Percentiles rank a stretch among this genome's conserved stretches.
Evolutionary conservation across 2,113 vertebrate genomes (phyloP).

Genomic region (Syngnathus floridae): DNA sequence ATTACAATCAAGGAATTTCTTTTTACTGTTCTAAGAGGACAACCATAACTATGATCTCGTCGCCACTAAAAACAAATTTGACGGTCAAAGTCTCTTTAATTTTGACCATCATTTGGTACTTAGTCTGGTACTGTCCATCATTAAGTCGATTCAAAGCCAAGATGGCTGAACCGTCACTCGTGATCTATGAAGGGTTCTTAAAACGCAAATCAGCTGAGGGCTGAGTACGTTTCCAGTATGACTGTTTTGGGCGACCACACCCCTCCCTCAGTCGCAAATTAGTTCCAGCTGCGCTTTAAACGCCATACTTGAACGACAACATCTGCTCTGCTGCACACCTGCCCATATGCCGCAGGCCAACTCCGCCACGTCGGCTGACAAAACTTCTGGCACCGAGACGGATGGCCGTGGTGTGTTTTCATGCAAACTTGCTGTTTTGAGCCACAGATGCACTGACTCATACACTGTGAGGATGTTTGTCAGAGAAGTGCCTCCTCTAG

Average conservation of each 20-base stretch:
- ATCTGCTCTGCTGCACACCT: slow-evolving; percentile 38
- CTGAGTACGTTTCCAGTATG: background rate
- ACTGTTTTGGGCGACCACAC: slow-evolving; percentile 5
- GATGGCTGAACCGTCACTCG: slow-evolving; percentile 12
- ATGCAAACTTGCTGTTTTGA: slow-evolving; percentile 31
- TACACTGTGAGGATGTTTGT: background rate
- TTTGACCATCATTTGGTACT: slow-evolving; percentile 10
- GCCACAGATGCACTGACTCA: slow-evolving; percentile 37
- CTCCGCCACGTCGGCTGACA: background rate
- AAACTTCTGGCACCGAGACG: background rate
- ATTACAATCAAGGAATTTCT: no score
- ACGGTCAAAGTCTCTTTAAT: slow-evolving; percentile 3
- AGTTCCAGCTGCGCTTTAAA: slow-evolving; percentile 34
- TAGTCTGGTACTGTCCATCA: slow-evolving; percentile 16
- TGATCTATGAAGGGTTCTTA: slow-evolving; percentile 16
- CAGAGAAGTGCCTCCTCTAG: background rate
- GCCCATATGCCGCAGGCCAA: slow-evolving; percentile 6
- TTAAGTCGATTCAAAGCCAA: background rate
- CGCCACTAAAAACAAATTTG: background rate
- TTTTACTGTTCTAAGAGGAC: background rate
- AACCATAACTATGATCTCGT: background rate
- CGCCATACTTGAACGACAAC: slow-evolving; percentile 36
- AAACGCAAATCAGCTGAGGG: slow-evolving; percentile 8
- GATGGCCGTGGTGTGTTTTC: slow-evolving; percentile 2
- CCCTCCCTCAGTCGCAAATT: slow-evolving; percentile 28